A percentile compares a stretch with the other conserved stretches of the same genome.
phyloP scores from a whole-genome alignment of 2,113 vertebrate species.

The Pygathrix nemaeus region DNA sequence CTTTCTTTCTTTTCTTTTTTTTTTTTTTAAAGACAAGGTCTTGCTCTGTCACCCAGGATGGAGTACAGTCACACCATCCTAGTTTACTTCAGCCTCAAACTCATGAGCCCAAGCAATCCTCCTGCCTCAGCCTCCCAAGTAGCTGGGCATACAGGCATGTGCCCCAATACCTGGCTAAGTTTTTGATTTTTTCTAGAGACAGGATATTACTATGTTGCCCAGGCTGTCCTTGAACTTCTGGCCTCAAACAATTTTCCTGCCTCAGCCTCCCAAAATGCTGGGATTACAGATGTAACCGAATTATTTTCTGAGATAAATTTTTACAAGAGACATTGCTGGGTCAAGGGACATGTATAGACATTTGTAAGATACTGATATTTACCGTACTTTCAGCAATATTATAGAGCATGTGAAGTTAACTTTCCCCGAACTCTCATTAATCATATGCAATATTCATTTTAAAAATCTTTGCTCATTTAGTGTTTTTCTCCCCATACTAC shows the following conservation, averaged over 20 bases:
- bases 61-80: no score
- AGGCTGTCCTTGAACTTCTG: no score
- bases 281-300: not conserved
- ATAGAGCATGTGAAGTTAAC: not conserved
- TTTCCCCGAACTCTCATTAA: not conserved
- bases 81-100: no score
- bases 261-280: no score
- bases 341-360: not conserved
- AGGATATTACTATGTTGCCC: no score
- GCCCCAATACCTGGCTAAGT: no score
- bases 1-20: not conserved
- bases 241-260: no score
- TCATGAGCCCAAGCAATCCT: no score
- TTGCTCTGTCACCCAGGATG: no score
- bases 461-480: not conserved
- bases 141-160: no score
- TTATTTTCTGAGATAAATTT: not conserved
- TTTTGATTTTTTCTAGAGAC: no score
- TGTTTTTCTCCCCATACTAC: not conserved
- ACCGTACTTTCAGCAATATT: not conserved
- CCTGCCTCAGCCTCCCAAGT: no score
- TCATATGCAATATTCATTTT: not conserved
- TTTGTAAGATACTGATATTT: not conserved
- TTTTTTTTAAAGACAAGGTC: not conserved
- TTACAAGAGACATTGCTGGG: not conserved